phyloP scores from a whole-genome alignment of 2,888 invertebrate species.

The Microctonus brassicae region DNA sequence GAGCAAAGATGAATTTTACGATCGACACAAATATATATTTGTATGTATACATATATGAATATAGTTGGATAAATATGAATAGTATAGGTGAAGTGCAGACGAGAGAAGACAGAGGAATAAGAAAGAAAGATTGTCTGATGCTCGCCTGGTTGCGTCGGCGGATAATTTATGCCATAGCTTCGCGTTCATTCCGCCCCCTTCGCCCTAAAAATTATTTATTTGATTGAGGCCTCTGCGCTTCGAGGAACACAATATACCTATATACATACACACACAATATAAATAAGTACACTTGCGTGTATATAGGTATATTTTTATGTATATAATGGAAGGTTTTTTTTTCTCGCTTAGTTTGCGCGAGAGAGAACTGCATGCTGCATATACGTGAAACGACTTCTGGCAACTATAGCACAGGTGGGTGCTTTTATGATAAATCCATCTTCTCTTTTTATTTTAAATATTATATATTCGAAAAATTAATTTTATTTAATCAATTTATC shows the following conservation, averaged over 20 bases:
- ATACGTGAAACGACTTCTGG: conserved; percentile 29
- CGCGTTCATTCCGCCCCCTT: conserved; percentile 52
- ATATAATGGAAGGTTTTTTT: neutral
- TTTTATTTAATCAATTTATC: no score
- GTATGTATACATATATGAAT: neutral
- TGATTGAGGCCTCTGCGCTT: conserved; percentile 55
- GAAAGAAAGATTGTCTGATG: conserved; percentile 29
- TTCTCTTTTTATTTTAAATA: neutral
- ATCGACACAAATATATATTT: conserved; percentile 4
- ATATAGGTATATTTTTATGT: neutral
- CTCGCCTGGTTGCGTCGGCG: conserved; percentile 54
- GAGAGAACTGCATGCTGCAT: conserved; percentile 20
- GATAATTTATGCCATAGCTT: conserved; percentile 62
- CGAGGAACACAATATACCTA: conserved; percentile 50
- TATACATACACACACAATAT: neutral
- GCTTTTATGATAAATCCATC: conserved; percentile 8
- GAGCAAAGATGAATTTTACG: conserved; percentile 13
- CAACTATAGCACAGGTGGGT: conserved; percentile 39
- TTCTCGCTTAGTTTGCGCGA: conserved; percentile 24
- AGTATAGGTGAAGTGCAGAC: conserved; percentile 19
- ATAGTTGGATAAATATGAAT: conserved; percentile 33
- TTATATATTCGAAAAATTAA: no score
- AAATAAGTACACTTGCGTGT: neutral
- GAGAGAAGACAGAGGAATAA: conserved; percentile 10
- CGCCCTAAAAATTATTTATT: conserved; percentile 63